These are phyloP conservation scores for Casuarius casuarius DNA, from an alignment of 2,113 vertebrate species.

Conservation along the genomic window DNA sequence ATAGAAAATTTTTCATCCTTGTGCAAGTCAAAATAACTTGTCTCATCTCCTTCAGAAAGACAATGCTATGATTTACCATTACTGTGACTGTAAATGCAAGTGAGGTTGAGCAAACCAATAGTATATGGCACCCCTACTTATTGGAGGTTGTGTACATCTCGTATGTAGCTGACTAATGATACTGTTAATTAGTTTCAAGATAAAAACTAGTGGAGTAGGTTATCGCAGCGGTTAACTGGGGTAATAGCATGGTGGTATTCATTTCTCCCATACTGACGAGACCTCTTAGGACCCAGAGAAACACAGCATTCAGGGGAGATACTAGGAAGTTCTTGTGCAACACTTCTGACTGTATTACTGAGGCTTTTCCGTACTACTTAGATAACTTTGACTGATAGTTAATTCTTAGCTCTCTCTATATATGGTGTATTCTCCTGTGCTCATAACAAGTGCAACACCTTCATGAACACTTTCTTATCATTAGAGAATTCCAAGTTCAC, in stretches of 20 bases:
- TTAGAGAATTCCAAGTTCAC: background rate
- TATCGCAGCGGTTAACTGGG: background rate
- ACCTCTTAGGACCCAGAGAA: background rate
- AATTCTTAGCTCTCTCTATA: background rate
- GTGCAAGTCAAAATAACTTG: background rate
- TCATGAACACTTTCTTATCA: background rate
- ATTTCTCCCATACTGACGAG: background rate
- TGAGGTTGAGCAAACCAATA: background rate
- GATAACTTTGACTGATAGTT: background rate
- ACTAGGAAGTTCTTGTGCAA: background rate
- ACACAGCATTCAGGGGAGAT: background rate
- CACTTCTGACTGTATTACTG: background rate
- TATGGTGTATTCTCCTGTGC: background rate
- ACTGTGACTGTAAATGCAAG: background rate
- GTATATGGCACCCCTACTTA: background rate
- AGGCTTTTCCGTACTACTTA: background rate
- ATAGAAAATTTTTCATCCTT: background rate
- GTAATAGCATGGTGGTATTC: background rate
- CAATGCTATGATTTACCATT: background rate
- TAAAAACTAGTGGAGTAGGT: background rate
- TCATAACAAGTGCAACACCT: background rate
- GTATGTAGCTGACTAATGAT: background rate
- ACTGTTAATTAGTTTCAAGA: background rate
- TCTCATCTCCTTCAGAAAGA: background rate
- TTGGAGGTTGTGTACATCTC: background rate